Conservation (phyloP, 2,797 vertebrate species). For the Halcyon chelicuti region DNA sequence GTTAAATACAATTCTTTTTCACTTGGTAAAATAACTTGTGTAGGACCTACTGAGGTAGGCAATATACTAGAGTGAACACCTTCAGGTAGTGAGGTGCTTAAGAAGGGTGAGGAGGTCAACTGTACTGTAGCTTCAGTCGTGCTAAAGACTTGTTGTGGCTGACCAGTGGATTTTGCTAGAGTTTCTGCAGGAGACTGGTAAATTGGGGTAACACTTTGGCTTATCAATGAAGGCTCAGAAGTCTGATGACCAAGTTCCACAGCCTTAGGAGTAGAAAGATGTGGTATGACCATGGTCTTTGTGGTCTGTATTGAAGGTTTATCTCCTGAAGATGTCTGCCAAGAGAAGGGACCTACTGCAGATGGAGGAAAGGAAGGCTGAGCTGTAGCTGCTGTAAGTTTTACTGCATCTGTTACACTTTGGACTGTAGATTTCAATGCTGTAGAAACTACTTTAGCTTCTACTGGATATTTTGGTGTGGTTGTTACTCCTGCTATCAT, state of each 20-base stretch:
- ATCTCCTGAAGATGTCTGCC: constrained; percentile 31
- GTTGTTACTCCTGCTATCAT: constrained; percentile 38
- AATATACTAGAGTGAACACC: neutral
- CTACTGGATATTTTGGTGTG: neutral
- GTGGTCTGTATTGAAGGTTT: neutral
- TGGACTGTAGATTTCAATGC: constrained; percentile 33
- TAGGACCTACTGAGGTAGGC: neutral
- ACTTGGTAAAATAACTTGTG: neutral
- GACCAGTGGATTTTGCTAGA: neutral
- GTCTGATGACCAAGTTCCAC: constrained; percentile 42
- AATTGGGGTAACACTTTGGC: constrained; percentile 43
- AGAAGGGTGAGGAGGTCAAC: neutral
- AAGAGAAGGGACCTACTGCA: neutral
- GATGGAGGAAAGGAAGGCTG: neutral
- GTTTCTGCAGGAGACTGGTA: constrained; percentile 25
- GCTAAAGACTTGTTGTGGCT: constrained; percentile 24
- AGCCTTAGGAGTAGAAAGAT: constrained; percentile 30
- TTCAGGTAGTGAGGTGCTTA: neutral
- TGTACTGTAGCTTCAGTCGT: neutral
- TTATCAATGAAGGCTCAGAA: constrained; percentile 53
- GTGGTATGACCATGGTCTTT: constrained; percentile 28
- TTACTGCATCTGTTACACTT: constrained; percentile 15
- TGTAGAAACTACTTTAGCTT: neutral
- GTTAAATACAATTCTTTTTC: constrained; percentile 23
- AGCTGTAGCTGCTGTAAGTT: neutral